Evolutionary conservation across 1,140 invertebrate genomes (phyloP).

Genomic region (Coelopa frigida): DNA sequence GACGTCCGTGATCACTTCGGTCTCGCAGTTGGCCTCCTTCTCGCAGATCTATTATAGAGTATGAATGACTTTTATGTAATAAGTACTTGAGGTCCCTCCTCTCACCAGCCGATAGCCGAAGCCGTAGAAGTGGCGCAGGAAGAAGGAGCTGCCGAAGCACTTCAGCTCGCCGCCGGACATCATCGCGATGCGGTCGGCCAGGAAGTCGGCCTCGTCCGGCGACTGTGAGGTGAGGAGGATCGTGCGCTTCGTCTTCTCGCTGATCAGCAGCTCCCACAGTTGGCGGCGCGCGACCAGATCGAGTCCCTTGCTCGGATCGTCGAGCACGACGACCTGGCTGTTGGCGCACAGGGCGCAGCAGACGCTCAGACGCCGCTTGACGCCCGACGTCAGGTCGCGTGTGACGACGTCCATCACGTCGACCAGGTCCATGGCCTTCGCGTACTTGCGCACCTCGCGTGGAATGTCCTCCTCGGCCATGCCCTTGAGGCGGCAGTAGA

Average conservation of each 20-base stretch:
- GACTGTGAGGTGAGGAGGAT: conserved; percentile 29
- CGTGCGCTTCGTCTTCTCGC: conserved; percentile 26
- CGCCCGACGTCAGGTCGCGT: not conserved
- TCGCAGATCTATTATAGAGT: too few species aligned
- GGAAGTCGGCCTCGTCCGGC: conserved; percentile 15
- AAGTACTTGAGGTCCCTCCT: too few species aligned
- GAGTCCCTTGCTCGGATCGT: conserved; percentile 27
- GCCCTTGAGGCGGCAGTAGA: conserved; percentile 1
- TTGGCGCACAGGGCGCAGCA: conserved; percentile 26
- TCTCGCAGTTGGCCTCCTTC: too few species aligned
- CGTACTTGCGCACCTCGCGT: conserved; percentile 13
- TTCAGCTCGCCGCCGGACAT: conserved; percentile 45
- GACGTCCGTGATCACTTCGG: too few species aligned
- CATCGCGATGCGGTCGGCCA: conserved; percentile 32
- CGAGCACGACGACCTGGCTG: conserved; percentile 28
- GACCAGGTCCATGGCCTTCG: conserved; percentile 13
- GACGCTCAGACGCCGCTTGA: conserved; percentile 17
- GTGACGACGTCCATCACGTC: conserved; percentile 8
- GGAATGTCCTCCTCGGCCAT: not conserved
- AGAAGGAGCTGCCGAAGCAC: conserved; percentile 75
- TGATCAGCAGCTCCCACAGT: conserved; percentile 25
- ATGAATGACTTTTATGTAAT: too few species aligned
- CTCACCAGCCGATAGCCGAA: conserved; percentile 77
- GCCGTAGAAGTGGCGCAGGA: conserved; percentile 82
- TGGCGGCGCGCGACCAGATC: conserved; percentile 17